Evolutionary conservation across 2,797 vertebrate genomes (phyloP).

Genomic region (Petrocephalus sullivani): DNA sequence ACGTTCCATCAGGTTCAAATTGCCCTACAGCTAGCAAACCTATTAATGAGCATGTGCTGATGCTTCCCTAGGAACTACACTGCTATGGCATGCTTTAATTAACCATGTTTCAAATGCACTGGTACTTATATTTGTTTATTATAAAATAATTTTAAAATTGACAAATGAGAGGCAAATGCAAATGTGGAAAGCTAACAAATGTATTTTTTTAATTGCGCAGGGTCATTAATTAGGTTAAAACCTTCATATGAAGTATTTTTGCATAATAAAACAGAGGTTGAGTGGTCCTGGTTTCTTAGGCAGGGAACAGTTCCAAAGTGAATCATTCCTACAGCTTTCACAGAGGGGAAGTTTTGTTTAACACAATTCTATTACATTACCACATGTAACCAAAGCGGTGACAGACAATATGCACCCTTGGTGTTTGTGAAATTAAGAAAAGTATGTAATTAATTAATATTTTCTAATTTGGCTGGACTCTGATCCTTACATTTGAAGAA

Average conservation of each 20-base stretch:
- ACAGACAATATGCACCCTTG: neutral
- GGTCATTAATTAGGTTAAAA: neutral
- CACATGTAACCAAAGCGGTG: neutral
- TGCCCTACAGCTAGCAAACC: slow-evolving; percentile 58
- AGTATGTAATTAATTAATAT: neutral
- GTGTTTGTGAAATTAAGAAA: neutral
- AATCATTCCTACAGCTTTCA: neutral
- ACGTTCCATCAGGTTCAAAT: slow-evolving; percentile 49
- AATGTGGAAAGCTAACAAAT: neutral
- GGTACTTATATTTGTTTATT: neutral
- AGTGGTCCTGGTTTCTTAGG: neutral
- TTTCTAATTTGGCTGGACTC: neutral
- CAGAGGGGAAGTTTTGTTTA: neutral
- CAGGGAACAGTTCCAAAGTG: neutral
- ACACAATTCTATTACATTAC: neutral
- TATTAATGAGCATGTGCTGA: slow-evolving; percentile 40
- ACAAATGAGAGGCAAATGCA: neutral
- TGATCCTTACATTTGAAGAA: neutral
- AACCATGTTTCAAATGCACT: neutral
- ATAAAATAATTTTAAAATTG: neutral
- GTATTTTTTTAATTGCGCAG: too few relatives aligned
- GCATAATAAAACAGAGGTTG: neutral
- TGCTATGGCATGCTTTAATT: neutral
- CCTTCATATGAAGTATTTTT: neutral
- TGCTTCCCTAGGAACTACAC: slow-evolving; percentile 20